phyloP scores from a whole-genome alignment of 2,888 invertebrate genomes.

The Cheilosia impressa region DNA sequence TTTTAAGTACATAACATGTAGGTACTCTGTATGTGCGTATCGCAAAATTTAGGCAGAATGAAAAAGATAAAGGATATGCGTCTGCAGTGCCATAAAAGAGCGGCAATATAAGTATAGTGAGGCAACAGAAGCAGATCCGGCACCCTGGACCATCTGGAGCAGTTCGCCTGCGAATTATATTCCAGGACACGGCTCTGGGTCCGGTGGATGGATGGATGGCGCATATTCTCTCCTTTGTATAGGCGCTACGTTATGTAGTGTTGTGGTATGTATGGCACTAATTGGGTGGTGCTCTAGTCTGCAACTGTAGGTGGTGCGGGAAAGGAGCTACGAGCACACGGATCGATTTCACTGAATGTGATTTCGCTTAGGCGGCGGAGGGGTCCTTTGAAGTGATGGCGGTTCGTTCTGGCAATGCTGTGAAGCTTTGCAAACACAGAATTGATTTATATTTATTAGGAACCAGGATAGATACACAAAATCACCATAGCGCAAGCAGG shows the following conservation, averaged over 20 bases:
- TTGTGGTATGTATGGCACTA: conserved; percentile 64
- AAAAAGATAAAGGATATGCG: conserved; percentile 74
- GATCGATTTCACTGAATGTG: conserved; percentile 70
- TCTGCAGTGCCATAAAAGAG: conserved; percentile 63
- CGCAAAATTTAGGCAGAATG: conserved; percentile 66
- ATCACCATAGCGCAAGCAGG: conserved; percentile 58
- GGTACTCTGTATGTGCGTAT: conserved; percentile 62
- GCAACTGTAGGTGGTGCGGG: conserved; percentile 5
- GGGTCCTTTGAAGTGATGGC: conserved; percentile 2
- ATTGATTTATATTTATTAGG: conserved; percentile 74
- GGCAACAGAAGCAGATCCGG: conserved; percentile 27
- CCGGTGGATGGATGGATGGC: conserved; percentile 50
- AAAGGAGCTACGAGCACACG: conserved; percentile 39
- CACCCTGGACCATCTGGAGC: conserved; percentile 62
- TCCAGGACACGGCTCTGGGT: conserved; percentile 55
- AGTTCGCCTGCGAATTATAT: conserved; percentile 62
- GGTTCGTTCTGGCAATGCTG: conserved; percentile 38
- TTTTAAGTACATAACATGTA: conserved; percentile 52
- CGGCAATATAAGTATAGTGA: conserved; percentile 59
- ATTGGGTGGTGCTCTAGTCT: conserved; percentile 64
- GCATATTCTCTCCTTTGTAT: conserved; percentile 61
- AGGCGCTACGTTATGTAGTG: conserved; percentile 43
- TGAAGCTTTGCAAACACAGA: conserved; percentile 60
- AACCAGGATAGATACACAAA: conserved; percentile 65
- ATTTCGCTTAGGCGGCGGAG: conserved; percentile 35